phyloP scores from a whole-genome alignment of 2,113 vertebrate species.

The Mesitornis unicolor region DNA sequence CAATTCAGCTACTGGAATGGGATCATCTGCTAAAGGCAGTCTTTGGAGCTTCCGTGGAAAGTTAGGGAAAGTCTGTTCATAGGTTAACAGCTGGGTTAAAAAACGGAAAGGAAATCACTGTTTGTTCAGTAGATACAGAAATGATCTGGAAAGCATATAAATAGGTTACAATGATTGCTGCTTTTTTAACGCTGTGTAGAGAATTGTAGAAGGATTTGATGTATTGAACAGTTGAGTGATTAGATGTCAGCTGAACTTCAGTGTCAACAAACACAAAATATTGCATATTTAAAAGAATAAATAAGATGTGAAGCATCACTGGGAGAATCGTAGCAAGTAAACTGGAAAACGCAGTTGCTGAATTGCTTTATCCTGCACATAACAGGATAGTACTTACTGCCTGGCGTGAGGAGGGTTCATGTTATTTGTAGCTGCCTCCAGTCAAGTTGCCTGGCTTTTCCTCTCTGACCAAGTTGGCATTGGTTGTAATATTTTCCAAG shows the following conservation, averaged over 20 bases:
- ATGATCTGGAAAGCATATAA: background rate
- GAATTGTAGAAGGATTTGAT: background rate
- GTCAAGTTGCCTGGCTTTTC: background rate
- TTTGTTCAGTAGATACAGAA: background rate
- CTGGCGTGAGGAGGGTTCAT: rapidly evolving
- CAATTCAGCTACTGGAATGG: background rate
- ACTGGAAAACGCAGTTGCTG: background rate
- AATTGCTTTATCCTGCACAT: background rate
- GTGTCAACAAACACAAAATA: background rate
- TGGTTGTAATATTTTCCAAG: background rate
- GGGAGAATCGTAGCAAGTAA: background rate
- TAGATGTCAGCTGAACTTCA: background rate
- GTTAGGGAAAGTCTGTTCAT: background rate
- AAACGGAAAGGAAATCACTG: background rate
- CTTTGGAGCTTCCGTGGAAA: background rate
- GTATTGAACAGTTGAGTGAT: background rate
- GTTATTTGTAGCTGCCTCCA: background rate
- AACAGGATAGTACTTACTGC: background rate
- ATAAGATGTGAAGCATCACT: background rate
- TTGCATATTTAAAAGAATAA: background rate
- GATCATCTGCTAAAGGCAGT: background rate
- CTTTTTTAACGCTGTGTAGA: background rate
- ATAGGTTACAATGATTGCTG: background rate
- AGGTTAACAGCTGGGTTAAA: background rate
- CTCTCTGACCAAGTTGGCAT: background rate